Conservation (phyloP, 1,140 invertebrate species). For the Achroia grisella region DNA sequence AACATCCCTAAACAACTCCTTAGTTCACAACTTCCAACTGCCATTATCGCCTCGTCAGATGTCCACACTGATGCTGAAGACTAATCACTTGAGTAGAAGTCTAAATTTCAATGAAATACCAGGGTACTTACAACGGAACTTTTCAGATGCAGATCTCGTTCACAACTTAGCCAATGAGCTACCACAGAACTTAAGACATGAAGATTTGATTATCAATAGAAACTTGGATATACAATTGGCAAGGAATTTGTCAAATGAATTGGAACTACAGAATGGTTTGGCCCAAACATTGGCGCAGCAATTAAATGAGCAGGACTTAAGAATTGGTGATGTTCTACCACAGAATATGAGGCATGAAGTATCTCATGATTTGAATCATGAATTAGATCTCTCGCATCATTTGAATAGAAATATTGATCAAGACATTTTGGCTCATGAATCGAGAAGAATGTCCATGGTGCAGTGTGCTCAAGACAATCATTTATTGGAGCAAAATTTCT, state of each 20-base stretch:
- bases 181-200: constrained; percentile 34
- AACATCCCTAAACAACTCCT: constrained; percentile 34
- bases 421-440: constrained; percentile 17
- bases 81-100: constrained; percentile 39
- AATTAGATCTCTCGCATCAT: constrained; percentile 39
- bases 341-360: constrained; percentile 30
- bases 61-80: constrained; percentile 58
- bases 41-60: constrained; percentile 55
- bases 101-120: constrained; percentile 50
- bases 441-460: neutral
- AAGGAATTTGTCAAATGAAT: constrained; percentile 31
- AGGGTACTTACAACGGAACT: constrained; percentile 37
- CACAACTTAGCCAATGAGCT: constrained; percentile 32
- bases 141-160: constrained; percentile 32
- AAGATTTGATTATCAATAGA: constrained; percentile 33
- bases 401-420: constrained; percentile 38
- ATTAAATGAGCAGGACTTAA: constrained; percentile 34
- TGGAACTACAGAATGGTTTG: constrained; percentile 44
- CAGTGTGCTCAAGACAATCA: constrained; percentile 10
- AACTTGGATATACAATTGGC: constrained; percentile 38
- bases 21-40: constrained; percentile 57
- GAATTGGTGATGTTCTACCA: constrained; percentile 29
- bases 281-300: constrained; percentile 32
- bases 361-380: constrained; percentile 33
- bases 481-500: constrained; percentile 28